Percentiles rank a stretch among this genome's conserved stretches.
phyloP scores from a whole-genome alignment of 2,888 invertebrate genomes.

The Tridacna crocea region DNA sequence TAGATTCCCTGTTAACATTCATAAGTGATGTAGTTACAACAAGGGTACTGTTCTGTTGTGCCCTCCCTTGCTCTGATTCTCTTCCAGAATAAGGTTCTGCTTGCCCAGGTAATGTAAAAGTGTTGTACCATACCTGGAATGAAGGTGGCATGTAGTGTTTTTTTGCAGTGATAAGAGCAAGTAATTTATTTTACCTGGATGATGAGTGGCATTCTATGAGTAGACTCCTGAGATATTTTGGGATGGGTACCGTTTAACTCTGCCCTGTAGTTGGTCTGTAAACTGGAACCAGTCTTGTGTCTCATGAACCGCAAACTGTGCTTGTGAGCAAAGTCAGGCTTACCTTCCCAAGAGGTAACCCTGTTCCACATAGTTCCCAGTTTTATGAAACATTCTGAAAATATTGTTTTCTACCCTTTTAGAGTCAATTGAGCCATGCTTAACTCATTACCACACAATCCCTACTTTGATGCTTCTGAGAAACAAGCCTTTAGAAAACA shows the following conservation, averaged over 20 bases:
- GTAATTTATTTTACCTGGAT: slow-evolving; percentile 27
- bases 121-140: neutral
- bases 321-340: too few relatives aligned
- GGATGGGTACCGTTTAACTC: neutral
- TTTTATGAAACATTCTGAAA: too few relatives aligned
- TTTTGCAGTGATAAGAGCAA: slow-evolving; percentile 14
- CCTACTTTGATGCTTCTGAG: too few relatives aligned
- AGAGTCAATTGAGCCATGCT: too few relatives aligned
- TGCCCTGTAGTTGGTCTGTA: neutral
- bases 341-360: too few relatives aligned
- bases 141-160: slow-evolving; percentile 11
- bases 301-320: neutral
- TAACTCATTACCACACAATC: too few relatives aligned
- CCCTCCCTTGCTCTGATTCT: neutral
- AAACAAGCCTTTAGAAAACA: too few relatives aligned
- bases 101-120: neutral
- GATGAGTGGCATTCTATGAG: slow-evolving; percentile 4
- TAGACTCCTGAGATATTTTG: neutral
- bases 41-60: slow-evolving; percentile 4
- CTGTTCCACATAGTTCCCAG: too few relatives aligned
- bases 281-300: neutral
- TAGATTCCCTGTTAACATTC: too few relatives aligned
- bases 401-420: too few relatives aligned
- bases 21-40: neutral
- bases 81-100: slow-evolving; percentile 15